Percentiles rank a stretch among this genome's conserved stretches.
Conservation (phyloP, 1,140 invertebrate species). For the Sinonovacula constricta region DNA sequence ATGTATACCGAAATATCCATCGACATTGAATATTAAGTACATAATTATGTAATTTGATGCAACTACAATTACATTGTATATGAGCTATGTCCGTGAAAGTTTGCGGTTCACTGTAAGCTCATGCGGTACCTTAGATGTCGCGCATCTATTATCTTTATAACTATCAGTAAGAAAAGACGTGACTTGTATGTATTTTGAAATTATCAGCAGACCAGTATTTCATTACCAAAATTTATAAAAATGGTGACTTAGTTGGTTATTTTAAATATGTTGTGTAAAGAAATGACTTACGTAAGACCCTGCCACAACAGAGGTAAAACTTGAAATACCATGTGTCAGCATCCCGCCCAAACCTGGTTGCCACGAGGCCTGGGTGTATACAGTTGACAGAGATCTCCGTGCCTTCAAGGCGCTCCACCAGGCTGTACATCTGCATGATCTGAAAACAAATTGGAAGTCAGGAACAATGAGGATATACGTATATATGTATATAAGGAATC, state of each 20-base stretch:
- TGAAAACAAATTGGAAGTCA: too few species aligned
- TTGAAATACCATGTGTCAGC: background rate
- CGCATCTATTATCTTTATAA: background rate
- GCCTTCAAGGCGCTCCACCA: slow-evolving; percentile 39
- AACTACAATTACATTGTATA: too few species aligned
- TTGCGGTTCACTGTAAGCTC: too few species aligned
- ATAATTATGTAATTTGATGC: too few species aligned
- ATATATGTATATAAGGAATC: too few species aligned
- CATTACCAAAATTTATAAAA: too few species aligned
- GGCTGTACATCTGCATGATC: slow-evolving; percentile 59
- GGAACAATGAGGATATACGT: too few species aligned
- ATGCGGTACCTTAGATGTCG: too few species aligned
- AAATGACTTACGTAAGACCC: background rate
- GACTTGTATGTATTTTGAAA: background rate
- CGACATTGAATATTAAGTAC: too few species aligned
- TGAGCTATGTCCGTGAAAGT: too few species aligned
- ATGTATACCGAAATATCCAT: too few species aligned
- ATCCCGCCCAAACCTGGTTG: slow-evolving; percentile 4
- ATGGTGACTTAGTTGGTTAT: background rate
- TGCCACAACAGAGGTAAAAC: background rate
- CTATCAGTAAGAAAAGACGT: background rate
- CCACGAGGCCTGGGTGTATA: slow-evolving; percentile 53
- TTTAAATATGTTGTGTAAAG: background rate
- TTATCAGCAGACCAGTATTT: too few species aligned
- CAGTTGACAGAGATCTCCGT: slow-evolving; percentile 46